Base-by-base conservation (phyloP, 2,888 invertebrate species). In the Chironomus tentans region DNA sequence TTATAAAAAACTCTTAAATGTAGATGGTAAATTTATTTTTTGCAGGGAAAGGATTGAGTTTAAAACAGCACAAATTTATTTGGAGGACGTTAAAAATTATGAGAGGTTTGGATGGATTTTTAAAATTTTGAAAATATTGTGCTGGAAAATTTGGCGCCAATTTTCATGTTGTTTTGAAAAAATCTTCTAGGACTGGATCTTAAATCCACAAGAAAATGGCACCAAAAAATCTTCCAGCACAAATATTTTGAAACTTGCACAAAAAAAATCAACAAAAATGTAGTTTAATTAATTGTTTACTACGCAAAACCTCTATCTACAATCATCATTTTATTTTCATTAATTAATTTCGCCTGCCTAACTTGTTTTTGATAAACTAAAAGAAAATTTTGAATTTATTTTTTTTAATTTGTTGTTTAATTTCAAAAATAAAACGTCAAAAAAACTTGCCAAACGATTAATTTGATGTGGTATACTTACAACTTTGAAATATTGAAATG, bases 241-340 rank as follows among this genome's bases (percentile, higher is more conserved):
- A 21, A 65, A 21, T 7, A 21, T 22, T 18, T 18, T 10, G 38
- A 2, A 38, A 38, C 38, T 38, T 10, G 24, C 65, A 65, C 65
- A 65, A 56, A 56, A 65, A 62, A 65, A 71, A 56, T 62, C 62
- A 72, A 62, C 72, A 72, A 72, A 72, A 72, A 72, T 62, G 72
- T 62, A 24, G 4, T 72, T 15, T 13, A 50, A 22, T 46, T 46
- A 12, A 56, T 56, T 56, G 56, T 56, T 70, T 48, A 56, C 56
- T 38, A 62, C 70, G 56, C n/a, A 56, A 50, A 70, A 18, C 46
- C 46, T 72, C 72, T 62, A 72, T 72, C 72, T 72, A 72, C 72
- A 71, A 3, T 65, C 65, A 65, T 38, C 38, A 38, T 38, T 38
- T 10, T 38, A 10, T 38, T 38, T 38, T 38, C 38, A 38, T 38